Evolutionary conservation across 2,888 invertebrate genomes (phyloP).

Genomic region (Xanthostigma xanthostigma): DNA sequence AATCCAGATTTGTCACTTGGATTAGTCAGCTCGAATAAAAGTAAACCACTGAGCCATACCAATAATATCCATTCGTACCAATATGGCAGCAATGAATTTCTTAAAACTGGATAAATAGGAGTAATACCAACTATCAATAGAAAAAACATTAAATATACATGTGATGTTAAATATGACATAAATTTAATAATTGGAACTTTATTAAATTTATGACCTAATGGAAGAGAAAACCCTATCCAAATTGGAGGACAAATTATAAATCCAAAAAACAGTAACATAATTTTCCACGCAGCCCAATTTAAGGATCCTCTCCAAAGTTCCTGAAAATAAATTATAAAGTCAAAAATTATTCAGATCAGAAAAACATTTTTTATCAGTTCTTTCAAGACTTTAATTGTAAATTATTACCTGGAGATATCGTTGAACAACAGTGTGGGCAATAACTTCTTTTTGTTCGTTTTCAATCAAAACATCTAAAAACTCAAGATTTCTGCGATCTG

Average conservation of each 20-base stretch:
- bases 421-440: conserved; percentile 94
- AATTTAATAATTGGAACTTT: conserved; percentile 99
- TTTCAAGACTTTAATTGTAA: not conserved
- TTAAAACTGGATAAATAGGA: conserved; percentile 70
- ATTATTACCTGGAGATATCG: conserved; percentile 77
- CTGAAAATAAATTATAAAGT: conserved; percentile 30
- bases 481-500: conserved; percentile 85
- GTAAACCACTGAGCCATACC: conserved; percentile 85
- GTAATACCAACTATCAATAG: conserved; percentile 81
- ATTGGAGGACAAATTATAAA: conserved; percentile 91
- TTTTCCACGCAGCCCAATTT: conserved; percentile 92
- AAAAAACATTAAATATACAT: conserved; percentile 91
- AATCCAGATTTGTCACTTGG: conserved; percentile 95
- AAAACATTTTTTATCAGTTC: conserved; percentile 1
- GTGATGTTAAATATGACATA: conserved; percentile 97
- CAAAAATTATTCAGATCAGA: not conserved
- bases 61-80: conserved; percentile 95
- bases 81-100: conserved; percentile 67
- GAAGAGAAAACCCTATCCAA: conserved; percentile 91
- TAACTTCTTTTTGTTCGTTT: conserved; percentile 96
- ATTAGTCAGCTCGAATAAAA: conserved; percentile 92
- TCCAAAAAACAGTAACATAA: conserved; percentile 80
- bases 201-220: conserved; percentile 87
- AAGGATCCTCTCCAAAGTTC: conserved; percentile 97
- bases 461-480: conserved; percentile 95